phyloP scores from a whole-genome alignment of 2,888 invertebrate genomes.

The Leucophenga montana region DNA sequence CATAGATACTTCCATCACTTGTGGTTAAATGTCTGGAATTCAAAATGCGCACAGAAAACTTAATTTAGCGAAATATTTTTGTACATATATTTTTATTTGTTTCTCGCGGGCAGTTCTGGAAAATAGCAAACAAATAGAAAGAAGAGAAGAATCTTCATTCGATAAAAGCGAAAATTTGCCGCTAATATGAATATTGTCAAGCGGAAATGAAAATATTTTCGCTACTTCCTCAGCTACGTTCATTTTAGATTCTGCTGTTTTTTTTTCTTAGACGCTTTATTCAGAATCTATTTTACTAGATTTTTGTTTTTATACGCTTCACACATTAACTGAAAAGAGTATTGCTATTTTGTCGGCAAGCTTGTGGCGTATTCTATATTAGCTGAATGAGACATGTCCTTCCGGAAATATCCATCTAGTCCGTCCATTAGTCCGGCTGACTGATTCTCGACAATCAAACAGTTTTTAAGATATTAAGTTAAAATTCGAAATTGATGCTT shows the following conservation, averaged over 20 bases:
- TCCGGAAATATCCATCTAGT: no score
- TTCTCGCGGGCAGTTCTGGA: background rate
- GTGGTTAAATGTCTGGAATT: no score
- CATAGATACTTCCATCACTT: no score
- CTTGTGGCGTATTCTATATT: no score
- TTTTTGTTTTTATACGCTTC: background rate
- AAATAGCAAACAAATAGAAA: constrained; percentile 6
- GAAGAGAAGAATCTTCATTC: constrained; percentile 28
- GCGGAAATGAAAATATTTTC: constrained; percentile 57
- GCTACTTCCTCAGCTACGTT: background rate
- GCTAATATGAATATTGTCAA: constrained; percentile 65
- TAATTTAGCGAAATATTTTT: background rate
- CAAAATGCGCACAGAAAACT: background rate
- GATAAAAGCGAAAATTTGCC: constrained; percentile 58
- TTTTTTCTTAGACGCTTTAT: background rate
- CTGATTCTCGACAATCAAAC: no score
- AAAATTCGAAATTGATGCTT: no score
- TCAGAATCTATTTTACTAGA: constrained; percentile 25
- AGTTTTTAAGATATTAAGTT: no score
- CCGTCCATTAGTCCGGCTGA: no score
- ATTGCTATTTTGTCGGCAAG: background rate
- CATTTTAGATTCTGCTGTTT: no score
- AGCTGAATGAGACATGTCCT: no score
- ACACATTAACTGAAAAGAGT: no score
- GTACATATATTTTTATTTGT: background rate